Evolutionary conservation across 2,888 invertebrate species (phyloP), one percentile per base, ranked within the genome.

Genomic region (Drosophila engyochracea): DNA sequence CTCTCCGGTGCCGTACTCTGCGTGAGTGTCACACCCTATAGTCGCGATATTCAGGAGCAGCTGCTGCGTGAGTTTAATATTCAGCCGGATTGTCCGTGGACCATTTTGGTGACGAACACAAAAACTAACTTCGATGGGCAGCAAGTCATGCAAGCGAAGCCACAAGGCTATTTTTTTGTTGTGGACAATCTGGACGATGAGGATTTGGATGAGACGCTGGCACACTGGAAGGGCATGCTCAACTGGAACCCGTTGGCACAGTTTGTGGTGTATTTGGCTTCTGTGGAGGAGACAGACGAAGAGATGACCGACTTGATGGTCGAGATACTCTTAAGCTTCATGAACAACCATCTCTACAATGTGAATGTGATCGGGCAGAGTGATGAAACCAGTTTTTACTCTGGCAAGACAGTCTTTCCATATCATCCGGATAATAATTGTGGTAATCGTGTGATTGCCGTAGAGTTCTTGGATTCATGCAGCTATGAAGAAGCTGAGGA

Each of bases 161-260:
- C 93, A 0, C 93, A 92, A 66, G 91, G 92, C 62, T 93, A 93
- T 74, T 91, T 93, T 25, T 70, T 92, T 1, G 78, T 93, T 6
- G 74, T 93, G 12, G 87, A 91, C 6, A 88, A 83, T 62, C 65
- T 92, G 14, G 90, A 91, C 4, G 88, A 91, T n/a, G 91, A 89
- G 4, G 92, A 93, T 65, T 70, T 93, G 35, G 84, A 90, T 30
- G 90, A 91, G 25, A 81, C 91, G 7, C 87, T 93, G 9, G 83
- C 81, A 9, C 79, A 90, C 54, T 93, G 92, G 91, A 91, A 89
- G 67, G 68, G 64, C 0, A 83, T 89, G 72, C 28, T 88, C 0
- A 93, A 93, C 74, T 93, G 93, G 93, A 93, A 93, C 83, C 92
- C 93, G 0, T 39, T 93, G 62, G 93, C 93, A 0, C 93, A 93